Percentiles rank a stretch among this genome's conserved stretches.
phyloP scores from a whole-genome alignment of 2,888 invertebrate genomes.

The Eupeodes latifasciatus region DNA sequence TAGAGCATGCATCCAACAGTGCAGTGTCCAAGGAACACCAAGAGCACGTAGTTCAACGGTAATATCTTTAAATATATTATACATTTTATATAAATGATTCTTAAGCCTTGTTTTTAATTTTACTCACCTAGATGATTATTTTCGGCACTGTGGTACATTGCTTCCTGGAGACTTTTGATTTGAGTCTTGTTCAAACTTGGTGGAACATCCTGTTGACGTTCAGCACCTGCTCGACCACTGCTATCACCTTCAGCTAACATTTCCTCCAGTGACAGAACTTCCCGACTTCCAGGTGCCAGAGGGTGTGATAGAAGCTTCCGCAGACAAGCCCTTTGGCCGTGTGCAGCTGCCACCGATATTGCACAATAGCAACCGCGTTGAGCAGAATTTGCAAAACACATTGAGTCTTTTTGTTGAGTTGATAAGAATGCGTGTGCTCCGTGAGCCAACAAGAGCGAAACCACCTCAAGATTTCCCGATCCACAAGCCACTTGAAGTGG shows the following conservation, averaged over 20 bases:
- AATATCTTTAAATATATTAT: constrained; percentile 87
- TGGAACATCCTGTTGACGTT: constrained; percentile 80
- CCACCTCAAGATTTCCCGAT: constrained; percentile 91
- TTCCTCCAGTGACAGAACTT: constrained; percentile 94
- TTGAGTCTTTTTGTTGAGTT: constrained; percentile 92
- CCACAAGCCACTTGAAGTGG: constrained; percentile 95
- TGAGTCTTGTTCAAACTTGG: constrained; percentile 90
- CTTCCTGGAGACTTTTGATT: constrained; percentile 94
- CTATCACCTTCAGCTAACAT: constrained; percentile 93
- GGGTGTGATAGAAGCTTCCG: constrained; percentile 92
- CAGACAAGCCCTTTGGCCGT: constrained; percentile 92
- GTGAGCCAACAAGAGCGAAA: constrained; percentile 91
- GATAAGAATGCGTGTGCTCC: constrained; percentile 95
- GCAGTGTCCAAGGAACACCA: constrained; percentile 95
- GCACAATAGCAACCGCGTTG: constrained; percentile 95
- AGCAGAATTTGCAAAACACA: constrained; percentile 94
- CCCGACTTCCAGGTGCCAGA: constrained; percentile 87
- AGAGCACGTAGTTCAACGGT: constrained; percentile 93
- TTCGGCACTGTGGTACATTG: constrained; percentile 97
- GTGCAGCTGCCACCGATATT: constrained; percentile 94
- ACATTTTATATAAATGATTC: neutral
- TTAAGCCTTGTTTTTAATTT: neutral
- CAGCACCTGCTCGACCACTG: constrained; percentile 79
- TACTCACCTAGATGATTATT: constrained; percentile 91
- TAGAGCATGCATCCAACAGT: constrained; percentile 96